Percentiles rank a stretch among this genome's conserved stretches.
Conservation (phyloP, 1,140 invertebrate genomes). For the Forficula auricularia region DNA sequence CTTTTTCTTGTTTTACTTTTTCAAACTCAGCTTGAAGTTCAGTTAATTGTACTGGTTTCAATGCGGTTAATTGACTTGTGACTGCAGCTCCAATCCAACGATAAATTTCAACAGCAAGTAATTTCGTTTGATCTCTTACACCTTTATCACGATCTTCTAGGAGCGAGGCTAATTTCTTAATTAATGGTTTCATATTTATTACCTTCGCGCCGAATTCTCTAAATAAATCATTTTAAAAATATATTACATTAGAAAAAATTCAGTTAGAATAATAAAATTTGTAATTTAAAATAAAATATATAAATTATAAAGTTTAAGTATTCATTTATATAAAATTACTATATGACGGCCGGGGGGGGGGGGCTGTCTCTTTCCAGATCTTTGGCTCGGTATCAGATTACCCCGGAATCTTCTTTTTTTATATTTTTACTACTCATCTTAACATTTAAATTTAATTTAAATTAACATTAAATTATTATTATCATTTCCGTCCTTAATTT, state of each 20-base stretch:
- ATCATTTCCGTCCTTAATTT: too few relatives aligned
- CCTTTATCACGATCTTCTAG: constrained; percentile 82
- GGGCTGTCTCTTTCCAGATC: too few relatives aligned
- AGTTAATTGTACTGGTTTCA: constrained; percentile 73
- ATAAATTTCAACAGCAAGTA: constrained; percentile 77
- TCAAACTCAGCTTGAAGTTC: constrained; percentile 81
- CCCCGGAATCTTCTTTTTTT: too few relatives aligned
- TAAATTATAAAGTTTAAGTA: constrained; percentile 4
- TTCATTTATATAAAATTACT: too few relatives aligned
- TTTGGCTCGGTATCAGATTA: too few relatives aligned
- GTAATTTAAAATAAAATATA: too few relatives aligned
- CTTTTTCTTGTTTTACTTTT: constrained; percentile 50
- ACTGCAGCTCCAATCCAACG: constrained; percentile 77
- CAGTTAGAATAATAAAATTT: too few relatives aligned
- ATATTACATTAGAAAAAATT: too few relatives aligned
- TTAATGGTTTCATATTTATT: constrained; percentile 68
- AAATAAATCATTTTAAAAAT: constrained; percentile 13
- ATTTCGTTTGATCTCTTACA: constrained; percentile 81
- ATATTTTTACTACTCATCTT: too few relatives aligned
- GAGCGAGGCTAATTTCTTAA: constrained; percentile 70
- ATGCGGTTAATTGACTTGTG: constrained; percentile 64
- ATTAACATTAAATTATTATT: too few relatives aligned
- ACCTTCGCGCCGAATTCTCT: constrained; percentile 85
- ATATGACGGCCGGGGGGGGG: too few relatives aligned
- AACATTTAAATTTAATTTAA: too few relatives aligned